phyloP scores from a whole-genome alignment of 1,140 invertebrate species.

The Mactra quadrangularis region DNA sequence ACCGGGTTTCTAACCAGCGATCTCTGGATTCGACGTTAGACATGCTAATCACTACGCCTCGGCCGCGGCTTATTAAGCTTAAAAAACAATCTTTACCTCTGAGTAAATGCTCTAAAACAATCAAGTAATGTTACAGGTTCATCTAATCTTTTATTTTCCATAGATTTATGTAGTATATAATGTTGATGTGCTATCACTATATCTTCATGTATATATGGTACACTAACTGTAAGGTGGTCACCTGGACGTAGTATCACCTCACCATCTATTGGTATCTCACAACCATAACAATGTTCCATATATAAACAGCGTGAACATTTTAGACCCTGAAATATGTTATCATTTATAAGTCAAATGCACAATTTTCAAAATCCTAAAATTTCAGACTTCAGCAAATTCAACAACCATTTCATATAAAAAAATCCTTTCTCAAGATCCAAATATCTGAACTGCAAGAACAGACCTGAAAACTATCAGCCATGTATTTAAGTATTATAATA shows the following conservation, averaged over 20 bases:
- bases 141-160: slow-evolving; percentile 83
- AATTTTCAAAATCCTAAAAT: too few species aligned
- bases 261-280: slow-evolving; percentile 85
- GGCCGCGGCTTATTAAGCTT: too few species aligned
- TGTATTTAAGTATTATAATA: too few species aligned
- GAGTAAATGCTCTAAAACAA: slow-evolving; percentile 89
- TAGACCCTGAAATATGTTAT: slow-evolving; percentile 85
- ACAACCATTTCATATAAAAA: too few species aligned
- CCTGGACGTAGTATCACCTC: slow-evolving; percentile 85
- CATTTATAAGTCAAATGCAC: not conserved
- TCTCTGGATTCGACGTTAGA: too few species aligned
- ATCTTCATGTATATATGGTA: slow-evolving; percentile 70
- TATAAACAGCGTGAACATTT: slow-evolving; percentile 88
- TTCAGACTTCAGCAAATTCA: too few species aligned
- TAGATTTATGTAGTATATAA: slow-evolving; percentile 73
- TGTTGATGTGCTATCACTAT: slow-evolving; percentile 51
- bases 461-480: too few species aligned
- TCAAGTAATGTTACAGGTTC: slow-evolving; percentile 87
- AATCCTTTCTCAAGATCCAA: too few species aligned
- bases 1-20: too few species aligned
- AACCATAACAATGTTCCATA: slow-evolving; percentile 87
- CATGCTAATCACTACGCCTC: too few species aligned
- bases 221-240: slow-evolving; percentile 87
- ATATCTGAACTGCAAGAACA: too few species aligned
- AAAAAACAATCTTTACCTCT: slow-evolving; percentile 80